Base-by-base conservation (phyloP, 2,113 vertebrate species). In the Ophiodon elongatus region DNA sequence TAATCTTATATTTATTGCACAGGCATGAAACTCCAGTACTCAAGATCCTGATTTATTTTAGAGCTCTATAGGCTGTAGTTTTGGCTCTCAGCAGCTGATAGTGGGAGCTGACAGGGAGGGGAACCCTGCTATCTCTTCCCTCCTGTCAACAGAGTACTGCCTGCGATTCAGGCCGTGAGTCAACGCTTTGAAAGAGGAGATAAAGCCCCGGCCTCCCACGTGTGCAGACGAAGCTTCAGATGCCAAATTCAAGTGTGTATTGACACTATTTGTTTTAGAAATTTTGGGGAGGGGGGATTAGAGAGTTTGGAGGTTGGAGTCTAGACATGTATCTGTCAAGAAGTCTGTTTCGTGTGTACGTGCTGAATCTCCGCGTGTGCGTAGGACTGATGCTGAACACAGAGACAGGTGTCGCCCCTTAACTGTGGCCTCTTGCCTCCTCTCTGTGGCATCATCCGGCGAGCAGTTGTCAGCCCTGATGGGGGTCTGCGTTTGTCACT, bases 401-500 rank as follows among this genome's bases (percentile, higher is more conserved):
- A 27, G 54, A 83, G 88, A 83, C 90, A 88, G 90, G 85, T 89
- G 88, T 88, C 69, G 52, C 80, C 79, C 75, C 74, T 77, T 79
- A 75, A 85, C 80, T 45, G 8, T 69, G 84, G 90, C 89, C 83
- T 78, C 84, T 79, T 77, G 79, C 84, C 85, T 87, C 79, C 84
- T 80, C 79, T 76, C 86, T 73, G 64, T 73, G 88, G 88, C 89
- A 88, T 89, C 85, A 88, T 86, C 89, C 85, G 73, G 88, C 19
- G 56, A 93, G 93, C 92, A 94, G 93, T 94, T 94, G 93, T 94
- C 93, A 83, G 84, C 74, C 85, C 78, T 86, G 85, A 92, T 57
- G 78, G 95, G 93, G 87, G 93, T 83, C 90, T 85, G 85, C 37
- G 70, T 88, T 84, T 62, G 79, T 90, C 88, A 85, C 79, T 84